Conservation (phyloP, 2,888 invertebrate genomes). For the Lasioglossum vierecki region DNA sequence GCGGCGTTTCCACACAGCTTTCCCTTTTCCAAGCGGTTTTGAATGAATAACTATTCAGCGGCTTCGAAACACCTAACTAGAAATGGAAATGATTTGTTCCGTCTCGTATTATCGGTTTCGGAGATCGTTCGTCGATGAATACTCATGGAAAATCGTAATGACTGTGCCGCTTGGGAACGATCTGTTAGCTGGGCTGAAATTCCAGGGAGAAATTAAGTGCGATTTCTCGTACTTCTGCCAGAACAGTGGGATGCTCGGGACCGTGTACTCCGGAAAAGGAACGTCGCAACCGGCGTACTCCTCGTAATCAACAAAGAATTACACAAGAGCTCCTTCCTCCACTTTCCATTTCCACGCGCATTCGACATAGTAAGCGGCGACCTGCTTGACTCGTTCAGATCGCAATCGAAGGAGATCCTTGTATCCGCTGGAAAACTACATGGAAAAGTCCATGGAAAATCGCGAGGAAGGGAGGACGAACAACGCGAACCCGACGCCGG, state of each 20-base stretch:
- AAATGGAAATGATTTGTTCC: slow-evolving; percentile 9
- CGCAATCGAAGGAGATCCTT: slow-evolving; percentile 69
- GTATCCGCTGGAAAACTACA: slow-evolving; percentile 68
- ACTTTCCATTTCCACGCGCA: slow-evolving; percentile 79
- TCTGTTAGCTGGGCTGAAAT: slow-evolving; percentile 3
- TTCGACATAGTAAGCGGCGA: slow-evolving; percentile 71
- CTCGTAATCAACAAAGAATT: slow-evolving; percentile 65
- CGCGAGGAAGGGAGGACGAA: slow-evolving; percentile 10
- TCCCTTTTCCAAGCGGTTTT: slow-evolving; percentile 1
- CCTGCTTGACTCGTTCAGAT: slow-evolving; percentile 55
- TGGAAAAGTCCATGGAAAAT: slow-evolving; percentile 59
- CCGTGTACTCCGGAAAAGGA: slow-evolving; percentile 66
- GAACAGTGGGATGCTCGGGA: slow-evolving; percentile 21
- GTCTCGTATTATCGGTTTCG: background rate
- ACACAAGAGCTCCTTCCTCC: slow-evolving; percentile 74
- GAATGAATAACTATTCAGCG: background rate
- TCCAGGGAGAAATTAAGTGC: slow-evolving; percentile 25
- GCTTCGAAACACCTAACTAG: background rate
- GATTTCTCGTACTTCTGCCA: slow-evolving; percentile 26
- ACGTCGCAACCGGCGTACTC: slow-evolving; percentile 61
- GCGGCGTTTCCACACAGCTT: background rate
- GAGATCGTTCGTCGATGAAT: background rate
- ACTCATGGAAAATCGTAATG: slow-evolving; percentile 6
- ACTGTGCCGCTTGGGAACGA: background rate
- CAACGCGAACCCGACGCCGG: slow-evolving; percentile 34